Evolutionary conservation across 2,113 vertebrate genomes (phyloP).

Genomic region (Chaetops frenatus): DNA sequence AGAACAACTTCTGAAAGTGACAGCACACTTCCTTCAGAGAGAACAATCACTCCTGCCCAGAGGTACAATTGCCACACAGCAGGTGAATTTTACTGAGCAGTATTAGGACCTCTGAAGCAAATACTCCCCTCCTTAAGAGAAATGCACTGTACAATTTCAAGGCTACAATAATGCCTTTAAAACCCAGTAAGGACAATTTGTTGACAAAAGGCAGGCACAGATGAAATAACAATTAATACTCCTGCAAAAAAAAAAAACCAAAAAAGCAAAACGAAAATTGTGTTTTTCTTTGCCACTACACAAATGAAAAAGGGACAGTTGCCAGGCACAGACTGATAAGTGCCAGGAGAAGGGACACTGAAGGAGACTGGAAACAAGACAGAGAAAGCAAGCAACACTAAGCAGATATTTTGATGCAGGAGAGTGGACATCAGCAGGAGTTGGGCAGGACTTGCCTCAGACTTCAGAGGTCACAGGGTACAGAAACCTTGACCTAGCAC

Average conservation of each 20-base stretch:
- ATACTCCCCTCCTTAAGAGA: neutral
- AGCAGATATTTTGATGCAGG: neutral
- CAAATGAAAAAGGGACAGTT: neutral
- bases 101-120: neutral
- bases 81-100: neutral
- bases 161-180: neutral
- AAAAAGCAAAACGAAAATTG: accelerated
- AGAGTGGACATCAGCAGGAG: accelerated
- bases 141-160: neutral
- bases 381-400: neutral
- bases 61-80: neutral
- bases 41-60: neutral
- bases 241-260: neutral
- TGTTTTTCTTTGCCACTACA: neutral
- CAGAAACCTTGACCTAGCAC: neutral
- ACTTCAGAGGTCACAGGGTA: neutral
- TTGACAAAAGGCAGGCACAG: neutral
- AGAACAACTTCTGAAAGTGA: neutral
- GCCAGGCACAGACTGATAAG: neutral
- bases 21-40: accelerated
- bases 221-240: neutral
- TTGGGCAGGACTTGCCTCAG: neutral
- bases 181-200: neutral
- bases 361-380: neutral
- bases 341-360: neutral